Evolutionary conservation across 2,113 vertebrate species (phyloP), one percentile per base, ranked within the genome.

Genomic region (Artemisiospiza belli): DNA sequence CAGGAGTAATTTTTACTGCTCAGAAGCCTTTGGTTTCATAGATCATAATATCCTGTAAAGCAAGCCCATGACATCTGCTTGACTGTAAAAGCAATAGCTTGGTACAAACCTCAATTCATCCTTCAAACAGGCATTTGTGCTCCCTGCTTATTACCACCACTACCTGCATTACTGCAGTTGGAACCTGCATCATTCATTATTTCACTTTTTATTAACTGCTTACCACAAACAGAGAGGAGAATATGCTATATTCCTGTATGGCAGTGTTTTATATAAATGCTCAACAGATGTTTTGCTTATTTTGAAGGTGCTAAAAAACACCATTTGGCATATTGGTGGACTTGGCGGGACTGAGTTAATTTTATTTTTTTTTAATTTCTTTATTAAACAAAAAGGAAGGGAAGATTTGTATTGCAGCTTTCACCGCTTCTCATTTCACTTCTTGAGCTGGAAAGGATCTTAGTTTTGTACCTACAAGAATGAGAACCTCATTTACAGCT

Each of bases 11-110:
- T 95, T 90, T 97, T 95, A 94, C 73, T 79, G 92, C 83, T 95
- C 92, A 89, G 78, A 87, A 72, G 68, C 74, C 63, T 92, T 93
- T 69, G 61, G 49, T 87, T 96, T 78, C 93, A 97, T 95, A 88
- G 63, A 94, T 85, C 84, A 93, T 33, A 83, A 89, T 86, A 95
- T 94, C 86, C 94, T 95, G 76, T 92, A 95, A 91, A 94, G 94
- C 67, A 96, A 97, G 84, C 67, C 85, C 59, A 76, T 75, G 81
- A 91, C 69, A 94, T 74, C 94, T 90, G 62, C 72, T 88, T 81
- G 83, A 87, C 91, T 96, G 51, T 55, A 94, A 93, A 95, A 94
- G 91, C 74, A 95, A 78, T 81, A 94, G 69, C 74, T 80, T 0
- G 5, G 72, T 86, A 79, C 83, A 90, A 95, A 83, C 89, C 70